Evolutionary conservation across 2,113 vertebrate species (phyloP).

Genomic region (Halichoerus grypus): DNA sequence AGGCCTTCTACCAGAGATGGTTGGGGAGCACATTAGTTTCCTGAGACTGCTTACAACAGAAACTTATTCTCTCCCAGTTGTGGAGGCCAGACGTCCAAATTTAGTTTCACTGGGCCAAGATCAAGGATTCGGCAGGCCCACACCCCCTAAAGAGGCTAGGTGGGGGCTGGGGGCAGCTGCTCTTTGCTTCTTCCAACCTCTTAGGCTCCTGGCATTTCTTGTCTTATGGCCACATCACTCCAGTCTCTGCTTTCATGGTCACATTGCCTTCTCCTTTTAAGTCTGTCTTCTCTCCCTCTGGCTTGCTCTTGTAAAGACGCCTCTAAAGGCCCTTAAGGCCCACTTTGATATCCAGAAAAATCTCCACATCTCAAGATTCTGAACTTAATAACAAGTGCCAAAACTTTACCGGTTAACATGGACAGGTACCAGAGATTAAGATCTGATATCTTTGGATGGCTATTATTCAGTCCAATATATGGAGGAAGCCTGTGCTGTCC

Average conservation of each 20-base stretch:
- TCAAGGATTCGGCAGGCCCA: neutral
- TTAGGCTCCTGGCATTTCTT: neutral
- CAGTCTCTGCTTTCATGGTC: neutral
- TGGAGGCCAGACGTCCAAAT: neutral
- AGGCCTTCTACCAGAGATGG: neutral
- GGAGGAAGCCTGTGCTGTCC: neutral
- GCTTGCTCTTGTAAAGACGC: neutral
- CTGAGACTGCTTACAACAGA: neutral
- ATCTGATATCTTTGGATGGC: neutral
- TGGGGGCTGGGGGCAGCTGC: neutral
- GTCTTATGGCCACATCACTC: neutral
- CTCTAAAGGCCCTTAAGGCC: neutral
- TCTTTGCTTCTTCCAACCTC: neutral
- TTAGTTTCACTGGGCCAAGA: neutral
- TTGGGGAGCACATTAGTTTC: neutral
- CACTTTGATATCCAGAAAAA: neutral
- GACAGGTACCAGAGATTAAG: neutral
- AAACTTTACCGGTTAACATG: neutral
- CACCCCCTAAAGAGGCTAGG: neutral
- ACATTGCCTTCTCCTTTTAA: neutral
- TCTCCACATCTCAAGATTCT: neutral
- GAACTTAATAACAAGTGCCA: neutral
- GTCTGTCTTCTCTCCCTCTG: neutral
- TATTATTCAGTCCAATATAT: neutral
- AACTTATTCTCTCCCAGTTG: neutral